Conservation (phyloP, 2,888 invertebrate species). For the Chrysolina haemoptera region DNA sequence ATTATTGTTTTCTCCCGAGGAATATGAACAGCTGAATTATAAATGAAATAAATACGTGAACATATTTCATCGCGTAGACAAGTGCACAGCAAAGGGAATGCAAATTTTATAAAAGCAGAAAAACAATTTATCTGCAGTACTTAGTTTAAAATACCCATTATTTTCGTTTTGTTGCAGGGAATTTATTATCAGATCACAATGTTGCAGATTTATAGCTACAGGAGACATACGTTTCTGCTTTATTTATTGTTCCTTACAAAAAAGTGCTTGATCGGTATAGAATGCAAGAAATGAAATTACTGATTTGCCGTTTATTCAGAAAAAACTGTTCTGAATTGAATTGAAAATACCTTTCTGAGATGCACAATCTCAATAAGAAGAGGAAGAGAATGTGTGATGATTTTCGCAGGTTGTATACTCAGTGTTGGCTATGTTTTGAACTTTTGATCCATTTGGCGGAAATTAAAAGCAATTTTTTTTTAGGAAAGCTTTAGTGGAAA, state of each 20-base stretch:
- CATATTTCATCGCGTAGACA: slow-evolving; percentile 39
- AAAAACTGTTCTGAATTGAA: not conserved
- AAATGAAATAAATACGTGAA: slow-evolving; percentile 32
- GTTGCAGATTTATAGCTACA: slow-evolving; percentile 39
- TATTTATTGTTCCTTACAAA: not conserved
- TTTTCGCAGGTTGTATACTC: no score
- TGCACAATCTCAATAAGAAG: no score
- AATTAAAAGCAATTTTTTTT: no score
- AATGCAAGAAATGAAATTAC: not conserved
- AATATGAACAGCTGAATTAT: not conserved
- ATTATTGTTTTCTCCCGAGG: not conserved
- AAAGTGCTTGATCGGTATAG: not conserved
- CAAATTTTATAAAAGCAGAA: slow-evolving; percentile 46
- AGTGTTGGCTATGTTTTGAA: no score
- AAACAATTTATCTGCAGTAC: slow-evolving; percentile 47
- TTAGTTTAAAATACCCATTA: slow-evolving; percentile 44
- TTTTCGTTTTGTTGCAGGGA: slow-evolving; percentile 40
- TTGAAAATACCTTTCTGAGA: no score
- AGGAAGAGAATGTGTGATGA: no score
- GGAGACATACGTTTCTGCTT: slow-evolving; percentile 19
- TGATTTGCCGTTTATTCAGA: not conserved
- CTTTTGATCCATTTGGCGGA: no score
- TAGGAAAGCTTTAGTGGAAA: no score
- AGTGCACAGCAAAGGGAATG: slow-evolving; percentile 41
- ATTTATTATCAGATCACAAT: slow-evolving; percentile 47